These are phyloP conservation scores for Otolemur crassicaudatus DNA, from an alignment of 2,797 vertebrate genomes.

Conservation along the genomic window DNA sequence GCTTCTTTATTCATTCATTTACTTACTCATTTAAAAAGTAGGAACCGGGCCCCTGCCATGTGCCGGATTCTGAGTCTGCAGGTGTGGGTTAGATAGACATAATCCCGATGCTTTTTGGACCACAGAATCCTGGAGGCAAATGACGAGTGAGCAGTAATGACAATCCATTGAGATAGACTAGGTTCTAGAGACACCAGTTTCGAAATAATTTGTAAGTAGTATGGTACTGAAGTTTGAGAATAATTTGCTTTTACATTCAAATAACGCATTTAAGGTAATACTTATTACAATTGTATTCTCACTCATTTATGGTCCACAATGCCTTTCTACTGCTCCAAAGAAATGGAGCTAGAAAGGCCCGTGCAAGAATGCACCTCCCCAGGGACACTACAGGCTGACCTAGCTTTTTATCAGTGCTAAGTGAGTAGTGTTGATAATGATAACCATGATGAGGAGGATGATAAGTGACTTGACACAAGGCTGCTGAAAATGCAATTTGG, in stretches of 20 bases:
- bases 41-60: not conserved
- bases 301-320: not conserved
- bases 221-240: not conserved
- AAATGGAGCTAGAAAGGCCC: not conserved
- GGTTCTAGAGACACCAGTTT: not conserved
- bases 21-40: not conserved
- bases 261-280: not conserved
- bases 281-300: conserved; percentile 11
- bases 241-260: conserved; percentile 28
- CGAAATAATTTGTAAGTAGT: not conserved
- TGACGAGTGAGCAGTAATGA: not conserved
- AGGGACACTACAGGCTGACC: not conserved
- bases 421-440: not conserved
- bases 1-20: conserved; percentile 21
- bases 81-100: not conserved
- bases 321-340: not conserved
- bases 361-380: not conserved
- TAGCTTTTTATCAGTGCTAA: not conserved
- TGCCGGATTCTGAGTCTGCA: not conserved
- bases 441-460: not conserved
- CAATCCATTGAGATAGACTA: not conserved
- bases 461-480: not conserved
- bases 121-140: not conserved
- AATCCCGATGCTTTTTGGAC: not conserved
- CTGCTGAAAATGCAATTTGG: not conserved